Evolutionary conservation across 2,888 invertebrate species (phyloP), one percentile per base, ranked within the genome.

Genomic region (Lapara coniferarum): DNA sequence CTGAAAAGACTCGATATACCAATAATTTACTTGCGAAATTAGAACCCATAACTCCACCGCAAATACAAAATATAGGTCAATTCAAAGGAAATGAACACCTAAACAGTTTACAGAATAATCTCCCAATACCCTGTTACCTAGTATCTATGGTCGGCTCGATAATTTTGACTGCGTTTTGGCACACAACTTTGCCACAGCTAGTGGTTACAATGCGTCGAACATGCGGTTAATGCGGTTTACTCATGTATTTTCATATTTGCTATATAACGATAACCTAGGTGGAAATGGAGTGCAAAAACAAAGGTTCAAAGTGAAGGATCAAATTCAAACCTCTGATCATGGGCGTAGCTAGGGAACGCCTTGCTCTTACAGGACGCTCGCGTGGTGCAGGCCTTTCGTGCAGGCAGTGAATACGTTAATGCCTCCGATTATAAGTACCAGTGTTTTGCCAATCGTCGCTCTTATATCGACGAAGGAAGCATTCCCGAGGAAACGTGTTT

Each of bases 81-180:
- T 63, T 49, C 49, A 63, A 59, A 19, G 63, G 63, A 63, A 63
- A 63, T 63, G 46, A 59, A 44, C 16, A 13, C 63, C 63, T 63
- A 63, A 63, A 63, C 63, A 49, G 63, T 13, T 49, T 63, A 63
- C 63, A 49, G 19, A 63, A 63, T 63, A 63, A 63, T 63, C 49
- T 49, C 16, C 49, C 63, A 63, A 49, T 63, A 25, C 25, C 63
- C 49, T 7, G 46, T 49, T 44, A 37, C 16, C 37, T 8, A 16
- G 12, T 63, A 63, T 63, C 63, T 63, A 63, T 16, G 63, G 13
- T 46, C 7, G 16, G 49, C 63, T 12, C 19, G 10, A 16, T 59
- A 59, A 59, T 49, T 63, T 14, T 46, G 19, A 13, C 49, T 19
- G 63, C 44, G 16, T 49, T 63, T 63, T 63, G 63, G 63, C 63